Base-by-base conservation (phyloP, 2,888 invertebrate genomes). In the Scaptomyza parva region DNA sequence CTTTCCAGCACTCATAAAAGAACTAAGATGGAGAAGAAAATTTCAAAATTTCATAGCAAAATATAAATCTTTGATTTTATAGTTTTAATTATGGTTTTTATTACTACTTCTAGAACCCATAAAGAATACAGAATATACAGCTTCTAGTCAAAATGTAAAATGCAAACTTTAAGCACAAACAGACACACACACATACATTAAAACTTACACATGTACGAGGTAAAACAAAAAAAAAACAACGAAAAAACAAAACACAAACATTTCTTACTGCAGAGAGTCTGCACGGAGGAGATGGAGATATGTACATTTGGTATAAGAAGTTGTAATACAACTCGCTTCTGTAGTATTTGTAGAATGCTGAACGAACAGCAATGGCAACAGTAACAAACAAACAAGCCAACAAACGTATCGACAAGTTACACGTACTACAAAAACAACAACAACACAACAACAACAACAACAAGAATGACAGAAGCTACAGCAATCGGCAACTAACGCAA, bases 291-390 rank as follows among this genome's bases (percentile, higher is more conserved):
- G 43, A 20, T 53, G 28, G 50, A 37, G 45, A 60, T 57, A 37
- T 4, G 14, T 14, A 35, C 30, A 37, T 37, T 17, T 58, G 71
- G 60, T 44, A 76, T 66, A 82, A 86, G 88, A 81, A 86, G 88
- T 88, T 81, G 81, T 81, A 88, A 59, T 83, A 81, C 86, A 88
- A 83, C 88, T 83, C 64, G 51, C 76, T 83, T 68, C 67, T 64
- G 79, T 81, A 81, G 86, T 81, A 88, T 88, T 81, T 86, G 79
- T 88, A 88, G 76, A 88, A 86, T 86, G 85, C 51, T 52, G 69
- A 51, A 57, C 52, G 53, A 57, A 37, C 61, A 57, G 55, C 53
- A 33, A 39, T 54, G 69, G 28, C 11, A 61, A 33, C 22, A 55
- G 41, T 24, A 40, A 45, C 51, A 30, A 40, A 63, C 51, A 57